A percentile compares a stretch with the other conserved stretches of the same genome.
phyloP scores from a whole-genome alignment of 2,888 invertebrate genomes.

The Meiosimyza platycephala region DNA sequence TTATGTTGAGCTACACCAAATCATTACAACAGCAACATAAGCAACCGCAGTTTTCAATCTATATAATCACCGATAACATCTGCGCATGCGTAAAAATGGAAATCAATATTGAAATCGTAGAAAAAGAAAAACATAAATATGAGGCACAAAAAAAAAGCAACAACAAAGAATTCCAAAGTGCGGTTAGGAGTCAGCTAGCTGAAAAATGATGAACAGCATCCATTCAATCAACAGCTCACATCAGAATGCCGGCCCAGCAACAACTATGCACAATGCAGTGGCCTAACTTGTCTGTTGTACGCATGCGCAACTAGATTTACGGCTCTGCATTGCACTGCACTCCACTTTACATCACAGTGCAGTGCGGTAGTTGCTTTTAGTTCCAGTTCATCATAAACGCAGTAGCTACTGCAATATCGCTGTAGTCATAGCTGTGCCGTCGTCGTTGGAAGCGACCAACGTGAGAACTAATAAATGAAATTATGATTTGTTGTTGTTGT shows the following conservation, averaged over 20 bases:
- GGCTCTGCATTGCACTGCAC: background rate
- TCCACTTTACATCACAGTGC: background rate
- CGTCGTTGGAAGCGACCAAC: slow-evolving; percentile 43
- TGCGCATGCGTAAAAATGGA: slow-evolving; percentile 45
- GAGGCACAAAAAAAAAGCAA: background rate
- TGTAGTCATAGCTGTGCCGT: background rate
- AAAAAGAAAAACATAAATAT: background rate
- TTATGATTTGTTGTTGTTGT: slow-evolving; percentile 43
- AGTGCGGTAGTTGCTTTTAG: background rate
- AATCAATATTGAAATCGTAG: slow-evolving; percentile 41
- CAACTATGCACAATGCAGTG: background rate
- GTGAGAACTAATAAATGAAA: slow-evolving; percentile 46
- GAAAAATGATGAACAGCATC: slow-evolving; percentile 33
- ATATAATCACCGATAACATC: slow-evolving; percentile 40
- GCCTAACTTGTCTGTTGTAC: slow-evolving; percentile 39
- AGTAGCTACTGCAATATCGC: background rate
- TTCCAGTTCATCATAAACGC: background rate
- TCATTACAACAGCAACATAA: slow-evolving; percentile 5
- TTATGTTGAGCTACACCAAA: slow-evolving; percentile 8
- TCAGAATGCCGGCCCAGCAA: background rate
- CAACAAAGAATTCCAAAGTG: slow-evolving; percentile 30
- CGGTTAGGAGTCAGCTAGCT: slow-evolving; percentile 30
- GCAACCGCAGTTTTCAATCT: slow-evolving; percentile 32
- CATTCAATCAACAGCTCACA: slow-evolving; percentile 18
- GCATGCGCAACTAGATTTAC: slow-evolving; percentile 33